These are phyloP conservation scores for Xenentodon cancila DNA, from an alignment of 2,797 vertebrate genomes.

Conservation along the genomic window DNA sequence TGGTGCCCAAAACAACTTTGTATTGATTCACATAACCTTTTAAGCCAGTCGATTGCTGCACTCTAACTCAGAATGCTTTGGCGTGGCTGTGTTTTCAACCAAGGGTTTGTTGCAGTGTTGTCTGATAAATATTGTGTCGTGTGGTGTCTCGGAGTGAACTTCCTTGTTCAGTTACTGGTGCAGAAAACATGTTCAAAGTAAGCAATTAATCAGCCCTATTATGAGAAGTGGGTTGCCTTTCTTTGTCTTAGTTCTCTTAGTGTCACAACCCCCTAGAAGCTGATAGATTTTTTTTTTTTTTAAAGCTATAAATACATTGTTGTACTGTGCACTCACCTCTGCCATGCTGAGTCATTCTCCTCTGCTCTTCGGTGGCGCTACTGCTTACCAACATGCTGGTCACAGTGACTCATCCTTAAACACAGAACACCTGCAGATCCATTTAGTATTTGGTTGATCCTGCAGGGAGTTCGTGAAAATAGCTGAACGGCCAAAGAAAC, in stretches of 20 bases:
- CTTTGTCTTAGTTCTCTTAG: neutral
- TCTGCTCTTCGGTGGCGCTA: conserved; percentile 36
- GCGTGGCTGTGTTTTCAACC: conserved; percentile 68
- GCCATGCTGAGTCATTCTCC: conserved; percentile 57
- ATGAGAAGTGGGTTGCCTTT: conserved; percentile 1
- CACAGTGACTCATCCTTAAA: conserved; percentile 55
- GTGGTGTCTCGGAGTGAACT: conserved; percentile 23
- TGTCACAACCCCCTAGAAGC: conserved; percentile 2
- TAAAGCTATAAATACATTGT: conserved; percentile 30
- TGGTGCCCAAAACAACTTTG: conserved; percentile 83
- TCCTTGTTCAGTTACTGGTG: conserved; percentile 14
- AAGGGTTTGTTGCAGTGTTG: conserved; percentile 63
- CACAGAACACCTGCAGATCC: conserved; percentile 39
- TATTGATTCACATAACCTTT: conserved; percentile 83
- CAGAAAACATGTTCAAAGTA: conserved; percentile 8
- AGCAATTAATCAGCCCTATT: neutral
- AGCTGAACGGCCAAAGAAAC: conserved; percentile 33
- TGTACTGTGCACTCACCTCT: conserved; percentile 24
- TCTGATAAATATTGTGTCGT: conserved; percentile 58
- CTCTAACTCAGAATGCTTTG: conserved; percentile 70
- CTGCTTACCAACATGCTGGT: conserved; percentile 32
- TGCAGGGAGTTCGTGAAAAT: conserved; percentile 41
- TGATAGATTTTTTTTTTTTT: conserved; percentile 4
- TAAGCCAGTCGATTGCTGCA: conserved; percentile 81
- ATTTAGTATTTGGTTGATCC: conserved; percentile 37